Evolutionary conservation across 2,888 invertebrate genomes (phyloP), one percentile per base, ranked within the genome.

Genomic region (Drosophila gaucha): DNA sequence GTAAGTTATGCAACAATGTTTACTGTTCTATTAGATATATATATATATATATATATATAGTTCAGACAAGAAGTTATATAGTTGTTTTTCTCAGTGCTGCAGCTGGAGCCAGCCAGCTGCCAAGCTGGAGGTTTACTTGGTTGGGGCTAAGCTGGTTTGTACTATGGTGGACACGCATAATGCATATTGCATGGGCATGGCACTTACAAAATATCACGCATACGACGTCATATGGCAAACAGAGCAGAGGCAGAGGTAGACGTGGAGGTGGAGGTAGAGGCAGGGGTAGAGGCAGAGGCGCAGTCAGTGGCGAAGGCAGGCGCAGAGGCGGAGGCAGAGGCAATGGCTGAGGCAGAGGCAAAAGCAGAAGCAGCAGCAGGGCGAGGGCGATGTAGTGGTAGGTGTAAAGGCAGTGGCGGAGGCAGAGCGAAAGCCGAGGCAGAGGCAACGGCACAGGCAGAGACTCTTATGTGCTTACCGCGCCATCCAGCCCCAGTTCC

Each of bases 181-280:
- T 63, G 58, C 60, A 67, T 67, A 56, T 64, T 67, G 59, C 47
- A 64, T 65, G 57, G 24, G 12, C 22, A 47, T 30, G 58, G 36
- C 38, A 51, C 51, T 58, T 51, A 30, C 51, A 26, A 44, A 35
- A 67, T 69, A 69, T 69, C 49, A 67, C 68, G 60, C 68, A 68
- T 68, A 56, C 67, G 3, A 28, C 22, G 67, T 36, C 60, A 52
- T 56, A 47, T 56, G 62, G 56, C 28, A 33, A 16, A 9, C 35
- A 35, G 35, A 1, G 3, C 16, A 22, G n/a, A 22, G 6, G 9
- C 4, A 12, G 30, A 30, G n/a, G 12, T 5, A 28, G 28, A 28
- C 2, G 10, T 9, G 10, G 10, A 28, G 28, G 10, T 3, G 10
- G 2, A 28, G n/a, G n/a, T n/a, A 33, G 8, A 33, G 33, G 9